Evolutionary conservation across 2,888 invertebrate species (phyloP).

Genomic region (Sphaeridia pumilis): DNA sequence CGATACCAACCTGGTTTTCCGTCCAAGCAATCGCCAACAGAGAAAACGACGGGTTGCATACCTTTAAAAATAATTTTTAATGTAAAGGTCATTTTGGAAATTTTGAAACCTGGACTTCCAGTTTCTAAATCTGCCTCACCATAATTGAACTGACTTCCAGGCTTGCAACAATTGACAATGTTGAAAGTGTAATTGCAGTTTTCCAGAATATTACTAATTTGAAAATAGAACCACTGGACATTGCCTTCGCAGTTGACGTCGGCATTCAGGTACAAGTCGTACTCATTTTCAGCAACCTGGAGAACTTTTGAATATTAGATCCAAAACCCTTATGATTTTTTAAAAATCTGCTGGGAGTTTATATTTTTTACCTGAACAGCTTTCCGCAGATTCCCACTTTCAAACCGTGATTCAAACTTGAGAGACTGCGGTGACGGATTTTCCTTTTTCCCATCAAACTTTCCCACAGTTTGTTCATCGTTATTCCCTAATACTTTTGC

Average conservation of each 20-base stretch:
- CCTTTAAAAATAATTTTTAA: conserved; percentile 41
- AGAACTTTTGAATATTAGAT: not conserved
- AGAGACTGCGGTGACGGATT: conserved; percentile 39
- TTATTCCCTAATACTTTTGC: conserved; percentile 17
- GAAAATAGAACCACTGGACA: conserved; percentile 85
- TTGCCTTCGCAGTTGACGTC: conserved; percentile 68
- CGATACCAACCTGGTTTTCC: conserved; percentile 42
- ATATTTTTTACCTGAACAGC: conserved; percentile 54
- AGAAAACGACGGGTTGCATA: conserved; percentile 77
- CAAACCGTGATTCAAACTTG: conserved; percentile 71
- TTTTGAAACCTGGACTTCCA: not conserved
- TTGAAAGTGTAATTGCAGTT: conserved; percentile 64
- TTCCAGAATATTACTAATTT: conserved; percentile 62
- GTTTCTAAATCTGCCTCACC: conserved; percentile 41
- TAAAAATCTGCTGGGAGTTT: not conserved
- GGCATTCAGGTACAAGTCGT: conserved; percentile 68
- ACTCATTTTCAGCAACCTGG: conserved; percentile 52
- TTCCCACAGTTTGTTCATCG: conserved; percentile 36
- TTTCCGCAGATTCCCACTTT: conserved; percentile 71
- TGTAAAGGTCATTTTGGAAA: not conserved
- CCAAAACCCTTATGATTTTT: not conserved
- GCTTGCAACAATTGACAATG: conserved; percentile 75
- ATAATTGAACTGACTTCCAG: conserved; percentile 73
- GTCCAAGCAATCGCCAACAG: conserved; percentile 56
- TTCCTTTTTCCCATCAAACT: conserved; percentile 37